phyloP scores from a whole-genome alignment of 2,888 invertebrate genomes.

The Dromius quadrimaculatus region DNA sequence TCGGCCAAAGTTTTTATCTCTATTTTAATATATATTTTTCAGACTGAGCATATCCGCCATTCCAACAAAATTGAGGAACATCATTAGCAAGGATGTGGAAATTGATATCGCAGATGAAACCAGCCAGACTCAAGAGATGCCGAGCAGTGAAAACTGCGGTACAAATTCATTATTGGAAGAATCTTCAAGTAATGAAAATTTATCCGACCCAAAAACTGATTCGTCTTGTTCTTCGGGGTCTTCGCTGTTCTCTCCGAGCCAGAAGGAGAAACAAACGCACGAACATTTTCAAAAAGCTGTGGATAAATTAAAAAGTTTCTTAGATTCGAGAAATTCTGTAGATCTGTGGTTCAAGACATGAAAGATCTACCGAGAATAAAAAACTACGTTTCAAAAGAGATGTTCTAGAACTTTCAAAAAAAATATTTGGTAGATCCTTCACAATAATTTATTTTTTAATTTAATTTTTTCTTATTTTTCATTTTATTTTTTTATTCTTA shows the following conservation, averaged over 20 bases:
- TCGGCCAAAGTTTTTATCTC: no score
- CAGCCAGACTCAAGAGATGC: not conserved
- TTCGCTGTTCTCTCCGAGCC: not conserved
- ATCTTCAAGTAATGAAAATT: not conserved
- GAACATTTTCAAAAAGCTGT: slow-evolving; percentile 3
- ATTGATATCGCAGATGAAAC: not conserved
- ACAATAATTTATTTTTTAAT: no score
- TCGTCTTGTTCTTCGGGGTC: not conserved
- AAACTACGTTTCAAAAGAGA: not conserved
- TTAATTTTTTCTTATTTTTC: no score
- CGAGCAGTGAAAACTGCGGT: not conserved
- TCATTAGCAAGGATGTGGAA: not conserved
- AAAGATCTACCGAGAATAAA: slow-evolving; percentile 2
- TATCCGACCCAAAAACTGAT: not conserved
- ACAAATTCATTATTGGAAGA: not conserved
- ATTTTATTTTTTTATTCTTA: no score
- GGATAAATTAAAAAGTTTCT: not conserved
- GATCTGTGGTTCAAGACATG: not conserved
- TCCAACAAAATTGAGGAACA: not conserved
- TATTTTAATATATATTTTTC: not conserved
- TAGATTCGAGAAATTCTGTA: not conserved
- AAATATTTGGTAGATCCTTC: slow-evolving; percentile 10
- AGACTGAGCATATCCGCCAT: not conserved
- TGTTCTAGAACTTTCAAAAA: not conserved
- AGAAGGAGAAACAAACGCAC: not conserved